Evolutionary conservation across 1,140 invertebrate genomes (phyloP).

Genomic region (Neodiprion lecontei): DNA sequence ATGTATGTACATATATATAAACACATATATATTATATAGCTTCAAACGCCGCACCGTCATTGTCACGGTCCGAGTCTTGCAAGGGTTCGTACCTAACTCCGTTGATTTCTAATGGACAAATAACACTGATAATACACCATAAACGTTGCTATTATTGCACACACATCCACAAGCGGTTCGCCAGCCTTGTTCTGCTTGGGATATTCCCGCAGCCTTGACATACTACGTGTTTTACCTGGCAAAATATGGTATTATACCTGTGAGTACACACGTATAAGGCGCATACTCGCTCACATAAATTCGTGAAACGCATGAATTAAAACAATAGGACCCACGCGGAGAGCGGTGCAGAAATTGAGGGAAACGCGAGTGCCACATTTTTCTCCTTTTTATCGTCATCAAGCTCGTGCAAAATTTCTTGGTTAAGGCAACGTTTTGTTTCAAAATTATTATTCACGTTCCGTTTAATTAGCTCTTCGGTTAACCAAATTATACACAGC

Average conservation of each 20-base stretch:
- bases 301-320: conserved; percentile 4
- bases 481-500: no score
- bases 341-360: background rate
- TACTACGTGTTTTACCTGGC: conserved; percentile 7
- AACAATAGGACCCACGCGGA: background rate
- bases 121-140: background rate
- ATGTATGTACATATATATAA: no score
- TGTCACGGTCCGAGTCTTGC: conserved; percentile 3
- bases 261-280: background rate
- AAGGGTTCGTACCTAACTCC: background rate
- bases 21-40: no score
- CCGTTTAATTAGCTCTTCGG: no score
- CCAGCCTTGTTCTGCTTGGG: conserved; percentile 6
- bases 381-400: no score
- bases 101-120: conserved; percentile 5
- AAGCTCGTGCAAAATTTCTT: no score
- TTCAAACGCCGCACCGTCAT: background rate
- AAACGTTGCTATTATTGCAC: no score
- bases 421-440: no score
- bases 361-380: no score
- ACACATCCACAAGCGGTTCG: background rate
- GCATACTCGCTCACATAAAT: background rate
- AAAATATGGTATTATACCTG: background rate
- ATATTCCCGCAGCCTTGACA: conserved; percentile 1
- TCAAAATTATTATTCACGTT: no score